Conservation (phyloP, 2,888 invertebrate genomes). For the Cephus pulcher region DNA sequence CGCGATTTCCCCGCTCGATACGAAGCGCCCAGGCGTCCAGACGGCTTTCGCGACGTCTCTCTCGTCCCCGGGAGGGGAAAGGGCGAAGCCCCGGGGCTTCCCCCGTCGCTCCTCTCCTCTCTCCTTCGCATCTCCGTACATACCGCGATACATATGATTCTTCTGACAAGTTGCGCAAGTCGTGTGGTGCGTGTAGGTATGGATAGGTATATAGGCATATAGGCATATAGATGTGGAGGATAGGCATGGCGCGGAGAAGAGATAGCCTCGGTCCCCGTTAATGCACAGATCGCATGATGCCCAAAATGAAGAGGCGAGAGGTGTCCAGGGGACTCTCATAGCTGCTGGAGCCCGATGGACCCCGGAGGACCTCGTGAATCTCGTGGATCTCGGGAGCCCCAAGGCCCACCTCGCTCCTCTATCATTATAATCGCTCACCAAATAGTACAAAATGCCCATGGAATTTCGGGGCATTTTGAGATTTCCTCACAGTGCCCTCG, state of each 20-base stretch:
- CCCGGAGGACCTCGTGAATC: too few relatives aligned
- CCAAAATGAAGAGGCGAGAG: slow-evolving; percentile 12
- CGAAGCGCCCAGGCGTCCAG: not conserved
- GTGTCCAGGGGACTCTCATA: too few relatives aligned
- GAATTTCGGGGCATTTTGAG: slow-evolving; percentile 29
- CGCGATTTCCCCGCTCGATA: not conserved
- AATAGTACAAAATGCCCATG: slow-evolving; percentile 28
- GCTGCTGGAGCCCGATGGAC: too few relatives aligned
- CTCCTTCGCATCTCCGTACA: too few relatives aligned
- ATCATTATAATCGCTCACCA: slow-evolving; percentile 39
- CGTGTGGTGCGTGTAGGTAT: not conserved
- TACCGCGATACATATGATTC: too few relatives aligned
- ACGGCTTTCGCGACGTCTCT: slow-evolving; percentile 12
- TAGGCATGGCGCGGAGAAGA: too few relatives aligned
- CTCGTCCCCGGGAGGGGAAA: too few relatives aligned
- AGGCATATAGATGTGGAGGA: too few relatives aligned
- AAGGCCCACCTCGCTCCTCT: slow-evolving; percentile 28
- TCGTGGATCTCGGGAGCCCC: slow-evolving; percentile 12
- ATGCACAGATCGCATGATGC: slow-evolving; percentile 30
- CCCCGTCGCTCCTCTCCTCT: too few relatives aligned
- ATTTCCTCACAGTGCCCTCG: slow-evolving; percentile 10
- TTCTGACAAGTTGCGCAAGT: not conserved
- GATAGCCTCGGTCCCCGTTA: slow-evolving; percentile 11
- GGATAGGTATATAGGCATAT: too few relatives aligned
- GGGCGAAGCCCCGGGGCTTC: too few relatives aligned